Evolutionary conservation across 2,888 invertebrate species (phyloP).

Genomic region (Syrphus vitripennis): DNA sequence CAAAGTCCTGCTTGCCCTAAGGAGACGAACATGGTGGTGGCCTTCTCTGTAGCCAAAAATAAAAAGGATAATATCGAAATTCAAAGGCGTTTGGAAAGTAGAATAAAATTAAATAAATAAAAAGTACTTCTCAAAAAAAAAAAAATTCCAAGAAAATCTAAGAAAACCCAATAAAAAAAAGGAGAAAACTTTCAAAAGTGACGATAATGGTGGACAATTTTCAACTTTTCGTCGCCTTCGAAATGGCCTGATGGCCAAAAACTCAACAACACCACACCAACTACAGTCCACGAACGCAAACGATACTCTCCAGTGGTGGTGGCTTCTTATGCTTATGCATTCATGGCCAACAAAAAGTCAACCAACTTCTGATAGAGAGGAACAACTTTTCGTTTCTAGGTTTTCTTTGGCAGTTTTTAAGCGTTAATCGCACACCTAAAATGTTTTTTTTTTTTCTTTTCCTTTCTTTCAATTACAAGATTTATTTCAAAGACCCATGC

Average conservation of each 20-base stretch:
- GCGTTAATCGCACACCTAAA: slow-evolving; percentile 49
- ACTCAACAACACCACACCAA: slow-evolving; percentile 13
- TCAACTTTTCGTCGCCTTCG: slow-evolving; percentile 65
- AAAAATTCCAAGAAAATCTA: neutral
- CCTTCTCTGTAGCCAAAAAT: slow-evolving; percentile 18
- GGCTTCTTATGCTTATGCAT: neutral
- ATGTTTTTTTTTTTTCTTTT: neutral
- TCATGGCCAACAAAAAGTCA: slow-evolving; percentile 18
- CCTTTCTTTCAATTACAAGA: neutral
- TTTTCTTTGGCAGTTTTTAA: slow-evolving; percentile 27
- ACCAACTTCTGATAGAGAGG: neutral
- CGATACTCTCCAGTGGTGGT: neutral
- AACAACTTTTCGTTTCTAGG: slow-evolving; percentile 39
- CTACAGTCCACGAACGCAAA: neutral
- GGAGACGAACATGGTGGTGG: neutral
- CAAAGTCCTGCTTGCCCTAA: neutral
- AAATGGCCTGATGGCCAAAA: slow-evolving; percentile 34
- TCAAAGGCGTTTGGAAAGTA: neutral
- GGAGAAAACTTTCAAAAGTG: slow-evolving; percentile 59
- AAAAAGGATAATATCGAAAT: slow-evolving; percentile 38
- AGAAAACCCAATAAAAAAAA: slow-evolving; percentile 1
- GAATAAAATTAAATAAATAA: slow-evolving; percentile 49
- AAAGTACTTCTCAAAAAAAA: neutral
- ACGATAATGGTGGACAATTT: slow-evolving; percentile 68
- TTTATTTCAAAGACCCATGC: neutral